Base-by-base conservation (phyloP, 2,113 vertebrate species). In the Mixornis gularis region DNA sequence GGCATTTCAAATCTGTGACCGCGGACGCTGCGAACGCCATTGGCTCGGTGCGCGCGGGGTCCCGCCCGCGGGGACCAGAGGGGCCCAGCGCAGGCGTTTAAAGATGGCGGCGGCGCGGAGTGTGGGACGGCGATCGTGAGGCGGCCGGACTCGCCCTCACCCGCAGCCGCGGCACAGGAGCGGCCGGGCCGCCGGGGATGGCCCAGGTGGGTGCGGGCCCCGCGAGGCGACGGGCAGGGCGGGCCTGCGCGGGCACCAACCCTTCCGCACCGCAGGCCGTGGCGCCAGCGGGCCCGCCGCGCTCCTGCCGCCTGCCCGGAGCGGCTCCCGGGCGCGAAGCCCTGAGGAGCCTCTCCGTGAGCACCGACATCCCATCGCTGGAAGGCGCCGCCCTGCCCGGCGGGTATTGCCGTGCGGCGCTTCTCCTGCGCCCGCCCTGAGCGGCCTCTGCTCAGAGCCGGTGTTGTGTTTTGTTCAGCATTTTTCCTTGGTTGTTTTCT, bases 121-220 rank as follows among this genome's bases (percentile, higher is more conserved):
- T 0, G 26, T 40, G 46, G 79, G 56, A 32, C 7, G 53, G n/a
- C 12, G 34, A 18, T 30, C 4, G 40, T 95, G 95, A 96, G 34
- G 86, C 30, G 59, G 34, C 15, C 3, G 55, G 5, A 44, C 10
- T 79, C 4, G 29, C 16, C 16, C 16, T 40, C 13, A 13, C n/a
- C 17, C 64, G 84, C 84, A 70, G 65, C 73, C 84, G 65, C 34
- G 73, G 73, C 56, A 62, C 29, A 38, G 73, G 40, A 53, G 85
- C 79, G 69, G 73, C 65, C 16, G 88, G 72, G 41, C 34, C 58
- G 6, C 83, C 27, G 43, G 94, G 73, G 9, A 95, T 95, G 96
- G 96, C 95, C 62, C 96, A 96, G 96, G 96, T 96, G 86, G 80
- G 96, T 94, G 88, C 55, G 17, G 62, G 26, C 34, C 43, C 87